phyloP scores from a whole-genome alignment of 2,113 vertebrate genomes.

The Falcunculus frontatus region DNA sequence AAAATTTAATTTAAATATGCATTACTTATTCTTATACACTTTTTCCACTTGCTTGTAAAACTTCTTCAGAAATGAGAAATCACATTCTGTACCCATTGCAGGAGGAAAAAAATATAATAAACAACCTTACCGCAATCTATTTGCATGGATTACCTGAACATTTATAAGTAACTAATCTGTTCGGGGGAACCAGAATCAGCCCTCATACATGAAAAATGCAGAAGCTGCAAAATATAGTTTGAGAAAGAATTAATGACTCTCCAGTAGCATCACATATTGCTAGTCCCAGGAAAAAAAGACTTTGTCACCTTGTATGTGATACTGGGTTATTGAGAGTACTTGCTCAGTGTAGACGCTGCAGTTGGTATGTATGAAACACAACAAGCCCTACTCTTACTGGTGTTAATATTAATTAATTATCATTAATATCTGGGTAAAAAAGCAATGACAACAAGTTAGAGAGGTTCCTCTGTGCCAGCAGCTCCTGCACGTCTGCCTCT shows the following conservation, averaged over 20 bases:
- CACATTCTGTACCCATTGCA: background rate
- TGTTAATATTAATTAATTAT: background rate
- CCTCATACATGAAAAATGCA: background rate
- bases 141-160: constrained; percentile 29
- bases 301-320: background rate
- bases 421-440: background rate
- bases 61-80: constrained; percentile 21
- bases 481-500: background rate
- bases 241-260: background rate
- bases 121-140: background rate
- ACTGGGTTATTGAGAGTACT: background rate
- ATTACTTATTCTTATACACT: background rate
- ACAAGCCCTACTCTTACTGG: background rate
- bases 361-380: background rate
- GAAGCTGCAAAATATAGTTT: background rate
- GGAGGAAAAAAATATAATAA: background rate
- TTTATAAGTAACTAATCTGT: constrained; percentile 25
- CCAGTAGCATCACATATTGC: background rate
- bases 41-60: constrained; percentile 1
- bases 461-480: background rate
- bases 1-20: constrained; percentile 1
- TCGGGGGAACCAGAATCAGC: background rate
- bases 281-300: background rate
- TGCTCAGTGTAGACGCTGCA: background rate
- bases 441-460: background rate